Conservation (phyloP, 2,888 invertebrate genomes). For the Leptopilina myrica region DNA sequence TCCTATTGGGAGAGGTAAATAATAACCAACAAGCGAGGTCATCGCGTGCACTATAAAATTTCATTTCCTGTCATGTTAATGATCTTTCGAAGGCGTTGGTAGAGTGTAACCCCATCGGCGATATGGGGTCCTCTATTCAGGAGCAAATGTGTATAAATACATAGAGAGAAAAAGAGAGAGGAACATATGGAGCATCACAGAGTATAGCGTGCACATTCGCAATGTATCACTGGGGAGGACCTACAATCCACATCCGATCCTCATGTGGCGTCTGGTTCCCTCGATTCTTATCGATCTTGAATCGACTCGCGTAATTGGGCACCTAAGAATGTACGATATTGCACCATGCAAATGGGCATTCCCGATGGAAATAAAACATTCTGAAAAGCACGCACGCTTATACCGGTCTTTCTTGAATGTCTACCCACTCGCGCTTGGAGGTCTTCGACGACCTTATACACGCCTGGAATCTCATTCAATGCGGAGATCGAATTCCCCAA, state of each 20-base stretch:
- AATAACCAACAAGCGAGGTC: neutral
- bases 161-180: no score
- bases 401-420: constrained; percentile 42
- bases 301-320: constrained; percentile 76
- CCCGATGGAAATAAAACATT: constrained; percentile 62
- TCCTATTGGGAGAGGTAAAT: neutral
- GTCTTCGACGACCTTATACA: constrained; percentile 50
- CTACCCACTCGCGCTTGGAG: constrained; percentile 51
- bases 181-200: constrained; percentile 59
- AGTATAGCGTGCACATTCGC: constrained; percentile 67
- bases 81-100: constrained; percentile 49
- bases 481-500: constrained; percentile 33
- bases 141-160: constrained; percentile 25
- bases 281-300: constrained; percentile 66
- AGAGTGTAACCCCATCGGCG: neutral
- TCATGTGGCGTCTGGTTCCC: constrained; percentile 59
- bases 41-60: constrained; percentile 65
- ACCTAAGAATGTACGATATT: constrained; percentile 76
- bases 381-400: constrained; percentile 54
- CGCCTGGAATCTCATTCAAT: constrained; percentile 44
- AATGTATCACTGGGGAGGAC: constrained; percentile 68
- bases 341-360: constrained; percentile 75
- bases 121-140: constrained; percentile 21
- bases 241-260: constrained; percentile 58
- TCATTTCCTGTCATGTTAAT: constrained; percentile 68